A percentile compares a stretch with the other conserved stretches of the same genome.
These are phyloP conservation scores for Ephydatia muelleri DNA, from an alignment of 37 sponge, comb jelly and placozoan species.

Conservation along the genomic window DNA sequence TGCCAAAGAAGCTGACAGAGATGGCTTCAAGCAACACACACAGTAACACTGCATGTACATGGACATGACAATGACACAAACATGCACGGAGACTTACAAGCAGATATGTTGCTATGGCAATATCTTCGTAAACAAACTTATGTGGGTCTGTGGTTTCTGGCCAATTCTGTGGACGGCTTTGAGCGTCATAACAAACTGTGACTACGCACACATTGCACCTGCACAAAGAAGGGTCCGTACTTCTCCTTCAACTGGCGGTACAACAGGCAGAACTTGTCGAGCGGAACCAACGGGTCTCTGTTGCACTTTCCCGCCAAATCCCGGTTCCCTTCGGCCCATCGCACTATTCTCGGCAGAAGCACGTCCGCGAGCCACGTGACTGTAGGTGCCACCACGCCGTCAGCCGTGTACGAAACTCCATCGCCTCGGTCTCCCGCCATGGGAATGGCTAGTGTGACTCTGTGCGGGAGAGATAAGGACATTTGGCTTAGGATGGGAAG, in stretches of 20 bases:
- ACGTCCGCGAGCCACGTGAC: constrained; percentile 63
- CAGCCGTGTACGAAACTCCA: neutral
- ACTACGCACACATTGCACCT: constrained; percentile 37
- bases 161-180: constrained; percentile 66
- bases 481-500: too few relatives aligned
- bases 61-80: constrained; percentile 10
- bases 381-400: constrained; percentile 33
- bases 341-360: constrained; percentile 66
- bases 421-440: neutral
- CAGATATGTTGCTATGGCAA: constrained; percentile 94
- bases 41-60: neutral
- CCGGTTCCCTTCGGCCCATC: constrained; percentile 52
- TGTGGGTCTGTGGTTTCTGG: constrained; percentile 91
- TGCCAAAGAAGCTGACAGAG: constrained; percentile 87
- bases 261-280: constrained; percentile 55
- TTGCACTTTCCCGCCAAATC: neutral
- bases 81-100: constrained; percentile 50
- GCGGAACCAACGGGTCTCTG: constrained; percentile 40
- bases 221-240: constrained; percentile 70
- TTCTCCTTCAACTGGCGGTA: constrained; percentile 79
- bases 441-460: neutral
- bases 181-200: neutral
- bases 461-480: neutral
- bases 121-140: constrained; percentile 97
- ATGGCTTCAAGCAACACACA: neutral